Evolutionary conservation across 1,140 invertebrate genomes (phyloP), one percentile per base, ranked within the genome.

Genomic region (Zaprionus vittiger): DNA sequence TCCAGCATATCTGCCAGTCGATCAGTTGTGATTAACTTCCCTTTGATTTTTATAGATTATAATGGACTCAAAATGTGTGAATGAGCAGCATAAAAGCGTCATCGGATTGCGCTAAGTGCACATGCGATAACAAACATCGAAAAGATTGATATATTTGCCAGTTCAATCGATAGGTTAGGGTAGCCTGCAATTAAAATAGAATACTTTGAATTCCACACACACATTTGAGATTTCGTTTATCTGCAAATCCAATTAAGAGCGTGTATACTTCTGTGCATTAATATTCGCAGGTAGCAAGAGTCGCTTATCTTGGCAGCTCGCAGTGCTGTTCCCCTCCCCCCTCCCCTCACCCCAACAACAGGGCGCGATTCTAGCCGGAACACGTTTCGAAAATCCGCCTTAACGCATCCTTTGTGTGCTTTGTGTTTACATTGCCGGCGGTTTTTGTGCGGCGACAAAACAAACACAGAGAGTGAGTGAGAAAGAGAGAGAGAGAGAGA

Each of bases 361-460:
- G 38, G 14, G 5, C 15, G 38, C 14, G 4, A 41, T 5, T 15
- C 31, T 47, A 52, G 47, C 47, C 47, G 34, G 17, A 26, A 41
- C 37, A 22, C 65, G 37, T 37, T 26, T 67, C 17, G 31, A 20
- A 59, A 57, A 67, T 47, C 55, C 12, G 68, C 34, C 54, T 64
- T 76, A 64, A 59, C 20, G 73, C 67, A 75, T 71, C 59, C 73
- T 75, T 75, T 26, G 49, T 75, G 15, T 67, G 71, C n/a, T 73
- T 49, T 73, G 61, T 63, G 66, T 73, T 77, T 77, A 67, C 77
- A 37, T 73, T 66, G 61, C 47, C 34, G 7, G 56, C 57, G 56
- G 70, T 66, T 64, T 64, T 55, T 52, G 31, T 61, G 47, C 15
- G 73, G 47, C 12, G 73, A 52, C 44, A 68, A 67, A 59, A 60